Percentiles rank a stretch among this genome's conserved stretches.
Evolutionary conservation across 2,797 vertebrate genomes (phyloP).

Genomic region (Lateolabrax maculatus): DNA sequence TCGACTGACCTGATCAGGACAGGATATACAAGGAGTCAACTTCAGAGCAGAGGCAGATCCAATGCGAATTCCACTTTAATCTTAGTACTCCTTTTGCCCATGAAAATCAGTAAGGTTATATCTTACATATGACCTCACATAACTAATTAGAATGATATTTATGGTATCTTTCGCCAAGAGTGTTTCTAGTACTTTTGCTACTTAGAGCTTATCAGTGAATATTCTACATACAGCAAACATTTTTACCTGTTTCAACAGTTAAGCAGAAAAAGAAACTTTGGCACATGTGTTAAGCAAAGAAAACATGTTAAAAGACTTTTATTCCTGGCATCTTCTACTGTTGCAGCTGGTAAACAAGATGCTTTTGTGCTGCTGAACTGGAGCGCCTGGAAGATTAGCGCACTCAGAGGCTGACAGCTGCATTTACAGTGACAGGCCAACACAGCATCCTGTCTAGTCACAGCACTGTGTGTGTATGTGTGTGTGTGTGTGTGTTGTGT

Average conservation of each 20-base stretch:
- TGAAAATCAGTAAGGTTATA: neutral
- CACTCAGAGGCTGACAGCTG: constrained; percentile 51
- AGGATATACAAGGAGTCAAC: neutral
- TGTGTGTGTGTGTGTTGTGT: constrained; percentile 3
- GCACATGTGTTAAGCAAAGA: neutral
- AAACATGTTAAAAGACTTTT: neutral
- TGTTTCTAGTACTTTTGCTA: neutral
- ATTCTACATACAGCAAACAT: neutral
- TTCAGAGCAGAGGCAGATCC: neutral
- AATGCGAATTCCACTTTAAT: neutral
- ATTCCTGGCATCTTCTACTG: neutral
- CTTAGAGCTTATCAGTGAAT: neutral
- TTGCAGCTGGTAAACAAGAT: constrained; percentile 50
- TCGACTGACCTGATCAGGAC: constrained; percentile 91
- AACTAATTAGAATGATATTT: neutral
- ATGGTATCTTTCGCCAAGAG: neutral
- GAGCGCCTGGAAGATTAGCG: constrained; percentile 37
- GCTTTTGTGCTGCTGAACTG: constrained; percentile 35
- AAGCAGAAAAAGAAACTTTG: neutral
- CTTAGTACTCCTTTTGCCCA: neutral
- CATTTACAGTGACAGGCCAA: constrained; percentile 49
- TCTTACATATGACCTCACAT: neutral
- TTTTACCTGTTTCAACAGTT: neutral
- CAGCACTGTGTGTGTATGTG: constrained; percentile 4
- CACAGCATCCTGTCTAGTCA: constrained; percentile 52